Percentiles rank a stretch among this genome's conserved stretches.
Evolutionary conservation across 2,888 invertebrate genomes (phyloP).

Genomic region (Drosophila colorata): DNA sequence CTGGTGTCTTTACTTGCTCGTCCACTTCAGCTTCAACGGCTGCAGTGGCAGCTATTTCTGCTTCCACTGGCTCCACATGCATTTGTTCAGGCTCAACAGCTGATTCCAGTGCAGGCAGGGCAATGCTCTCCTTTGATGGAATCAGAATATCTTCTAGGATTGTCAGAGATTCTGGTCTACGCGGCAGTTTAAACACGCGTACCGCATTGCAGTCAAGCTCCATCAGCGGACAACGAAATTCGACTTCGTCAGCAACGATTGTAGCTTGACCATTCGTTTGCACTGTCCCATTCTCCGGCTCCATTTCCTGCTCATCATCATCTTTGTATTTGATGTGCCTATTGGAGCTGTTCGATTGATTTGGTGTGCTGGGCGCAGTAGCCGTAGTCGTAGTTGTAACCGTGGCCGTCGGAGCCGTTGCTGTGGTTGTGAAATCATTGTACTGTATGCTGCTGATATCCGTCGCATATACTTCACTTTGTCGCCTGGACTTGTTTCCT

Average conservation of each 20-base stretch:
- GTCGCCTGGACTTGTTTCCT: background rate
- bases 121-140: background rate
- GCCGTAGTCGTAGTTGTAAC: too few relatives aligned
- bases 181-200: conserved; percentile 51
- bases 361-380: background rate
- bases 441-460: background rate
- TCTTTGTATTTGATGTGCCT: conserved; percentile 14
- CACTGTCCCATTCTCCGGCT: background rate
- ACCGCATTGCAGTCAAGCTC: conserved; percentile 19
- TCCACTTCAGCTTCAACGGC: background rate
- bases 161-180: conserved; percentile 13
- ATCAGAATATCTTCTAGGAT: conserved; percentile 62
- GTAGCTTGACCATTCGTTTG: background rate
- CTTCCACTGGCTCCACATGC: background rate
- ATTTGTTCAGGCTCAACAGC: background rate
- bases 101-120: background rate
- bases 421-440: background rate
- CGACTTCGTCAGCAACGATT: background rate
- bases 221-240: conserved; percentile 45
- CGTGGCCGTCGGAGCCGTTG: too few relatives aligned
- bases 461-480: background rate
- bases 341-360: background rate
- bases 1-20: background rate
- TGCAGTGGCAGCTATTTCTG: background rate
- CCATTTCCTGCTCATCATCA: background rate